Conservation (phyloP, 30 jellyfish, hydroid and myxozoan genomes). For the Phacellophora camtschatica region DNA sequence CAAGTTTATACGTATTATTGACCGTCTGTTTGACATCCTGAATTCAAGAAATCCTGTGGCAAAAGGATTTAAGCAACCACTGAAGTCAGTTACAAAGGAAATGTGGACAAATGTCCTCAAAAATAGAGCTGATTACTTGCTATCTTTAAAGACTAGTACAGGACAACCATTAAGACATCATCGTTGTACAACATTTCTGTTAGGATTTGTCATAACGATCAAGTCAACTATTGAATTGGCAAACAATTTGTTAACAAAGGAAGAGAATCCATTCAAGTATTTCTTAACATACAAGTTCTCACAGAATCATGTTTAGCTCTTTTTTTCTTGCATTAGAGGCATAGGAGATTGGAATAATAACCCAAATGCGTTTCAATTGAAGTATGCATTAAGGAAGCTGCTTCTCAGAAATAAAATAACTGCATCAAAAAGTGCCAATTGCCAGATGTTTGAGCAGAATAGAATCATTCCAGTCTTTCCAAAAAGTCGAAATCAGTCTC, state of each 20-base stretch:
- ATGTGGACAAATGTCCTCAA: not conserved
- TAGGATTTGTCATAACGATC: constrained; percentile 32
- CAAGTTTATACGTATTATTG: constrained; percentile 24
- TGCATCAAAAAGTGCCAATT: constrained; percentile 55
- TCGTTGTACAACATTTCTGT: constrained; percentile 21
- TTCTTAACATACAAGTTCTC: constrained; percentile 23
- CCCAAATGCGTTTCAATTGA: constrained; percentile 22
- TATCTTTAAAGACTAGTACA: not conserved
- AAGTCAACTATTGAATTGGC: constrained; percentile 10
- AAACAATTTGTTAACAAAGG: not conserved
- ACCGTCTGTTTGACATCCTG: constrained; percentile 20
- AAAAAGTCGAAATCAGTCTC: constrained; percentile 1
- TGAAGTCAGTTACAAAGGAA: not conserved
- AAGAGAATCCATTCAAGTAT: constrained; percentile 27
- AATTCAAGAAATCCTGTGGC: constrained; percentile 45
- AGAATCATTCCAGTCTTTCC: constrained; percentile 2
- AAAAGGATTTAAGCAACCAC: constrained; percentile 36
- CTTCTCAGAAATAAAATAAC: constrained; percentile 11
- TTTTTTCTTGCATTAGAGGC: constrained; percentile 52
- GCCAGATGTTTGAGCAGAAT: constrained; percentile 31
- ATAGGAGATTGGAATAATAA: constrained; percentile 58
- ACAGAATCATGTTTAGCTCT: constrained; percentile 31
- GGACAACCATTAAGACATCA: not conserved
- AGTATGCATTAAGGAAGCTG: constrained; percentile 26
- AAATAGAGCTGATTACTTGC: not conserved